Evolutionary conservation across 2,888 invertebrate species (phyloP).

Genomic region (Germaria angustata): DNA sequence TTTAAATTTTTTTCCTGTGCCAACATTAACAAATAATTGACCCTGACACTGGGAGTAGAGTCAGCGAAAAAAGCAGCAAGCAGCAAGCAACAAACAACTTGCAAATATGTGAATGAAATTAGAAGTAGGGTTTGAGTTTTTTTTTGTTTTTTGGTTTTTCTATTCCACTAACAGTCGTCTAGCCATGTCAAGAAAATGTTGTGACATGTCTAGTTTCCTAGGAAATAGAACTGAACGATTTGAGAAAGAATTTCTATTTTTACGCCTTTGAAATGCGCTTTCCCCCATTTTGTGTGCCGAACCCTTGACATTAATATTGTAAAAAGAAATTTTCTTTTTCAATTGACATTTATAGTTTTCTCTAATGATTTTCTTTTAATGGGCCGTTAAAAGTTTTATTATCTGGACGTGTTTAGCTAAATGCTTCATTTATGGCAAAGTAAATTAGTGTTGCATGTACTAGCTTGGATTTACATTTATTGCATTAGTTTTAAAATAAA

Average conservation of each 20-base stretch:
- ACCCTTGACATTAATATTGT: neutral
- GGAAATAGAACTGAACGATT: constrained; percentile 29
- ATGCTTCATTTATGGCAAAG: neutral
- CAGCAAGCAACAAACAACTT: neutral
- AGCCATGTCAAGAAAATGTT: constrained; percentile 33
- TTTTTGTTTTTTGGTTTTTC: neutral
- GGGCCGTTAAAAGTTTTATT: neutral
- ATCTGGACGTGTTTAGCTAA: neutral
- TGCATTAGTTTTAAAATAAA: too few species aligned
- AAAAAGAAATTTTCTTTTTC: constrained; percentile 9
- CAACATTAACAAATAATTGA: constrained; percentile 55
- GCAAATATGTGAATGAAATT: constrained; percentile 28
- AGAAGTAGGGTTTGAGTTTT: neutral
- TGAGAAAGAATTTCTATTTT: constrained; percentile 38
- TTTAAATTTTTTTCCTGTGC: neutral
- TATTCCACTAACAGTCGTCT: constrained; percentile 11
- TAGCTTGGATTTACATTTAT: too few species aligned
- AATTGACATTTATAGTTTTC: constrained; percentile 24
- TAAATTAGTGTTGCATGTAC: too few species aligned
- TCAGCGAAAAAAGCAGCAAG: neutral
- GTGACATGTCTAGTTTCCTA: constrained; percentile 58
- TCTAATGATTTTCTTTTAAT: neutral
- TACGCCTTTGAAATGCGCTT: constrained; percentile 14
- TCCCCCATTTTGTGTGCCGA: neutral
- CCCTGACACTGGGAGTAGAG: constrained; percentile 56